phyloP scores from a whole-genome alignment of 1,140 invertebrate species.

The Anoplophora glabripennis region DNA sequence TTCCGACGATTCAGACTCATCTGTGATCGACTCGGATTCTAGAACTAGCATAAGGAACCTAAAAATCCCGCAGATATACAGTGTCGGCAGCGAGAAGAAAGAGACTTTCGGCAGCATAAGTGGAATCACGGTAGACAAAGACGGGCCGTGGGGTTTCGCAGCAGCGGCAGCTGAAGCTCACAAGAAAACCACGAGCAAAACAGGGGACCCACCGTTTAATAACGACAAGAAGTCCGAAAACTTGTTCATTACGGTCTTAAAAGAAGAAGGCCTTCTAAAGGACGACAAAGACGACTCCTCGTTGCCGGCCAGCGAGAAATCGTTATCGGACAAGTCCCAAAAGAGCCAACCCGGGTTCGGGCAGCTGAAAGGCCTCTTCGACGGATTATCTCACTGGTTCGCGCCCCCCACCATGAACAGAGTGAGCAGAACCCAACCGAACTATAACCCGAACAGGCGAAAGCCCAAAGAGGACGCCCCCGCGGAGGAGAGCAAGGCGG shows the following conservation, averaged over 20 bases:
- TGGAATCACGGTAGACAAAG: conserved; percentile 51
- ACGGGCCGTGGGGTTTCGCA: conserved; percentile 75
- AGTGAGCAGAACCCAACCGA: conserved; percentile 49
- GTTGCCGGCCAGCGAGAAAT: conserved; percentile 17
- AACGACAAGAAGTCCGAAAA: conserved; percentile 16
- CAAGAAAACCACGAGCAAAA: conserved; percentile 50
- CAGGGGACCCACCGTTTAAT: background rate
- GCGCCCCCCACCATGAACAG: conserved; percentile 57
- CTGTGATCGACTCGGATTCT: conserved; percentile 25
- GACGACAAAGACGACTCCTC: conserved; percentile 9
- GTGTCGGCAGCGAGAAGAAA: conserved; percentile 21
- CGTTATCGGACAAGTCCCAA: conserved; percentile 14
- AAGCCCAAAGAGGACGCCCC: conserved; percentile 36
- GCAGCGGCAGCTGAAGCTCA: conserved; percentile 60
- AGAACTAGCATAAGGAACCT: conserved; percentile 28
- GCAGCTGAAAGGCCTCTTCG: conserved; percentile 74
- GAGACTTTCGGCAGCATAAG: conserved; percentile 54
- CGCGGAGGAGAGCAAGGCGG: conserved; percentile 17
- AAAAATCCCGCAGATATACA: conserved; percentile 28
- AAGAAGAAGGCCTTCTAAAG: conserved; percentile 18
- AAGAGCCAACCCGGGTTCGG: conserved; percentile 53
- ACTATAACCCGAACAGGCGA: conserved; percentile 54
- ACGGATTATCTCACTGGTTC: conserved; percentile 82
- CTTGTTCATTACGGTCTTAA: conserved; percentile 20
- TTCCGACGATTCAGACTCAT: conserved; percentile 40